These are phyloP conservation scores for Mactra quadrangularis DNA, from an alignment of 1,140 invertebrate species.

Conservation along the genomic window DNA sequence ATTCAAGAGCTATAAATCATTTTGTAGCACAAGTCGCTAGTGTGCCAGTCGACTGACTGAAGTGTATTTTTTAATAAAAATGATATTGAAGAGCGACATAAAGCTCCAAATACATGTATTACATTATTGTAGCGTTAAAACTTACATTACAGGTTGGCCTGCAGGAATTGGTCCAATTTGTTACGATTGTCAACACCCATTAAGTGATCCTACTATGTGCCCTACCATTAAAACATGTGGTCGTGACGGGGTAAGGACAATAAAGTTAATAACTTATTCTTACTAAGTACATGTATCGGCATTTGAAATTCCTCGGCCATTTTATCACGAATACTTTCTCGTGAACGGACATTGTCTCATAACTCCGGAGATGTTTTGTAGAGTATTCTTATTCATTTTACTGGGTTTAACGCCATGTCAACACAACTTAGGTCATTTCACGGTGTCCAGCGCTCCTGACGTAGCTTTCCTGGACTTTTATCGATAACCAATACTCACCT, in stretches of 20 bases:
- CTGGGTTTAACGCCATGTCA: not conserved
- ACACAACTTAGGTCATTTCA: no score
- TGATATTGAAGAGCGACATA: no score
- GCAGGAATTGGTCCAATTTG: constrained; percentile 6
- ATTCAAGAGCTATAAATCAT: no score
- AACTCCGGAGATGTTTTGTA: not conserved
- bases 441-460: no score
- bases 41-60: no score
- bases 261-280: not conserved
- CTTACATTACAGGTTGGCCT: constrained; percentile 32
- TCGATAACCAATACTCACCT: no score
- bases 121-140: no score
- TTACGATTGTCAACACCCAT: constrained; percentile 6
- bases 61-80: no score
- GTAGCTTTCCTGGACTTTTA: no score
- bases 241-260: not conserved
- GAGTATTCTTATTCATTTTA: not conserved
- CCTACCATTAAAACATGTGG: not conserved
- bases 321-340: not conserved
- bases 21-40: no score
- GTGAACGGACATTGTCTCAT: not conserved
- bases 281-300: not conserved
- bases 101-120: no score
- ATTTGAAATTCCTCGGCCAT: not conserved
- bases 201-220: not conserved